These are phyloP conservation scores for Piprites chloris DNA, from an alignment of 2,113 vertebrate species.

Conservation along the genomic window DNA sequence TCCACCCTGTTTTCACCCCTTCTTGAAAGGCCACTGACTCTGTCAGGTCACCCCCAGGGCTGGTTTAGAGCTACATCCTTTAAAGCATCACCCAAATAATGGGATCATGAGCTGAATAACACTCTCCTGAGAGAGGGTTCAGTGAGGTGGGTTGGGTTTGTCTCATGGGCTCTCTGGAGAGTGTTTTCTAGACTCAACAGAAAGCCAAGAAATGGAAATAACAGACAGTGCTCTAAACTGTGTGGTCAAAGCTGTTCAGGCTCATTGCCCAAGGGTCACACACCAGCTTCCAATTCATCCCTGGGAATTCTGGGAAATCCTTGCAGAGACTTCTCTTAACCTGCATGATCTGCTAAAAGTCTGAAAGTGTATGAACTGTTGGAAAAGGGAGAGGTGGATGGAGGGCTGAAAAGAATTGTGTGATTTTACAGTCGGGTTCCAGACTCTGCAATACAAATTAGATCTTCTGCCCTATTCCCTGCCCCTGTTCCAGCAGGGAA, in stretches of 20 bases:
- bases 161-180: background rate
- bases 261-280: rapidly evolving
- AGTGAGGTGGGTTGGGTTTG: background rate
- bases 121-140: background rate
- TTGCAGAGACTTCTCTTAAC: background rate
- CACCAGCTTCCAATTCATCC: background rate
- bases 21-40: background rate
- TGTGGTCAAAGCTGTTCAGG: background rate
- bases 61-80: background rate
- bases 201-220: background rate
- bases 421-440: background rate
- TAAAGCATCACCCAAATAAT: background rate
- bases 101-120: background rate
- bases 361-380: background rate
- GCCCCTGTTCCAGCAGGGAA: background rate
- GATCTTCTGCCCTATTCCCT: background rate
- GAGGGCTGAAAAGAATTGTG: background rate
- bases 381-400: background rate
- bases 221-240: background rate
- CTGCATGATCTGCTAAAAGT: rapidly evolving
- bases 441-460: background rate
- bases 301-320: background rate
- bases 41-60: background rate
- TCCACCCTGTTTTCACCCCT: background rate
- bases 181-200: background rate